phyloP scores from a whole-genome alignment of 2,113 vertebrate species.

The Hyperopisus bebe region DNA sequence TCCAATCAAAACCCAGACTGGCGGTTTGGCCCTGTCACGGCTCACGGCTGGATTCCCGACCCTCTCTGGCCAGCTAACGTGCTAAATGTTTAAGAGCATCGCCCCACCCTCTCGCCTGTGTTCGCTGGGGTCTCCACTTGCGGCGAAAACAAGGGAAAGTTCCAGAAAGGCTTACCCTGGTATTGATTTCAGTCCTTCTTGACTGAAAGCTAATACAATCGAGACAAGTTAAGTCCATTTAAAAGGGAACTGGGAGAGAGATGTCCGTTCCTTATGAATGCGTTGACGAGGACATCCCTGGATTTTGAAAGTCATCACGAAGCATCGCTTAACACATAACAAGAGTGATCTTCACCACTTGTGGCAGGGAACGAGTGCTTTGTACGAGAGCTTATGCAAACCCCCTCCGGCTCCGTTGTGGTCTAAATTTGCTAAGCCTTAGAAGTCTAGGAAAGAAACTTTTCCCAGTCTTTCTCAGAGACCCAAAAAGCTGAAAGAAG shows the following conservation, averaged over 20 bases:
- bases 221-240: not conserved
- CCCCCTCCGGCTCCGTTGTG: not conserved
- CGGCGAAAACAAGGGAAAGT: not conserved
- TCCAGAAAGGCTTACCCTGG: not conserved
- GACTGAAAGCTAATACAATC: not conserved
- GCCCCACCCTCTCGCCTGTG: not conserved
- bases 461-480: not conserved
- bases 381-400: not conserved
- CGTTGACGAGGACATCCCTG: not conserved
- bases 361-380: not conserved
- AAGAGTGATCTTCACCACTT: not conserved
- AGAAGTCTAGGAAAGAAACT: not conserved
- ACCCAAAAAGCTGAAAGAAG: not conserved
- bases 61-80: not conserved
- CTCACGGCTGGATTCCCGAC: not conserved
- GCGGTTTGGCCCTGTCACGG: not conserved
- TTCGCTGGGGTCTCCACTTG: not conserved
- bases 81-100: not conserved
- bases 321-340: not conserved
- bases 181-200: not conserved
- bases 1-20: not conserved
- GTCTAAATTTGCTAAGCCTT: not conserved
- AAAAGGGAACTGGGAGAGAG: not conserved
- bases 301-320: not conserved
- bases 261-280: not conserved